These are phyloP conservation scores for Cetoscarus ocellatus DNA, from an alignment of 2,797 vertebrate genomes.

Conservation along the genomic window DNA sequence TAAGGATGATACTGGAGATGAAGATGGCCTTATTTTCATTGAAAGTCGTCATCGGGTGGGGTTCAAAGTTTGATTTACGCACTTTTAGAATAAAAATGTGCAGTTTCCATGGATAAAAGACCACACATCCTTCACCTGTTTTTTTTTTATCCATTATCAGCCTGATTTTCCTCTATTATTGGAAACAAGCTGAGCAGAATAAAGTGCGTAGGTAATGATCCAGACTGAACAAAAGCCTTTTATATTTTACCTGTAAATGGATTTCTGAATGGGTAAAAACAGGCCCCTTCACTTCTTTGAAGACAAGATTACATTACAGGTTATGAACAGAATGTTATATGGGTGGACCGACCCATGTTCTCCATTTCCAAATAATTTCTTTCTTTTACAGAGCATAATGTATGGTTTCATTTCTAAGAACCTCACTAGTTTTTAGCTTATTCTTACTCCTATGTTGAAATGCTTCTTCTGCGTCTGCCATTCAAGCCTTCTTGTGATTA, in stretches of 20 bases:
- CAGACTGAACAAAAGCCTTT: constrained; percentile 20
- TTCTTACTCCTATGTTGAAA: constrained; percentile 3
- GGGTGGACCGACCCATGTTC: constrained; percentile 9
- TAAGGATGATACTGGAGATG: constrained; percentile 9
- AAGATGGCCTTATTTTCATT: constrained; percentile 6
- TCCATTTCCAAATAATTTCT: constrained; percentile 36
- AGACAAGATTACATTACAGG: constrained; percentile 30
- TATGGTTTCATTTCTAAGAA: constrained; percentile 33
- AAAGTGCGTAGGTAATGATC: constrained; percentile 17
- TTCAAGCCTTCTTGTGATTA: constrained; percentile 26
- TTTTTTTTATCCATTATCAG: constrained; percentile 41
- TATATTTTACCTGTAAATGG: constrained; percentile 31
- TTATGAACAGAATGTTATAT: constrained; percentile 20
- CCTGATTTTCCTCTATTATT: constrained; percentile 34
- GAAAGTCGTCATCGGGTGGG: neutral
- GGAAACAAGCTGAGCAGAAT: constrained; percentile 18
- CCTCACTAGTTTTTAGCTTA: constrained; percentile 24
- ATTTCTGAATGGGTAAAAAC: constrained; percentile 33
- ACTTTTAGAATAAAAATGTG: neutral
- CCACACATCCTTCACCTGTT: constrained; percentile 6
- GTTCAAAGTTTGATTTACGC: neutral
- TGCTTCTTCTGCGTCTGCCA: constrained; percentile 28
- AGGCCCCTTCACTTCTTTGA: neutral
- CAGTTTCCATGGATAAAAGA: neutral
- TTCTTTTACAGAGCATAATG: constrained; percentile 54